Evolutionary conservation across 2,797 vertebrate genomes (phyloP).

Genomic region (Rhynchonycteris naso): DNA sequence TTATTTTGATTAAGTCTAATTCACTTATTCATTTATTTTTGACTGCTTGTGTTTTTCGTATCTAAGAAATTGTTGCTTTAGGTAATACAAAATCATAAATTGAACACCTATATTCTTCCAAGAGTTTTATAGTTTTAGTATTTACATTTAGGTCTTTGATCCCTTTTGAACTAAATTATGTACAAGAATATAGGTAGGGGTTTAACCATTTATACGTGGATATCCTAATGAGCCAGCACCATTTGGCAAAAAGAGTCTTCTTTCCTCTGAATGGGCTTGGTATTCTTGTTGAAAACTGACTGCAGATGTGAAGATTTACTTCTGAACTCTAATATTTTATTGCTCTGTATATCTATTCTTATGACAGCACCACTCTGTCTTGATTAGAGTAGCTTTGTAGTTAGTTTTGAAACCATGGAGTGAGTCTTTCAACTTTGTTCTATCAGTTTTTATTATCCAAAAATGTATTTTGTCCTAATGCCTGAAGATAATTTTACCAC

Average conservation of each 20-base stretch:
- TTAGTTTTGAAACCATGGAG: not conserved
- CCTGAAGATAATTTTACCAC: not conserved
- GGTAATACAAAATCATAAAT: not conserved
- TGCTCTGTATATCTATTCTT: not conserved
- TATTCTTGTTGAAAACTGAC: not conserved
- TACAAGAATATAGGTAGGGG: not conserved
- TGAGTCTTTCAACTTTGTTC: not conserved
- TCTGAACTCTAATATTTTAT: not conserved
- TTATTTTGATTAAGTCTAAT: too few relatives aligned
- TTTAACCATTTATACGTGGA: not conserved
- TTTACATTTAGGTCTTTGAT: slow-evolving; percentile 23
- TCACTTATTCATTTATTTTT: too few relatives aligned
- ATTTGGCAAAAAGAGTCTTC: not conserved
- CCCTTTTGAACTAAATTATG: not conserved
- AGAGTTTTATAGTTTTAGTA: not conserved
- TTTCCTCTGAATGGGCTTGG: not conserved
- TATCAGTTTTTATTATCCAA: not conserved
- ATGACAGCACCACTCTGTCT: not conserved
- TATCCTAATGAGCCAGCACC: not conserved
- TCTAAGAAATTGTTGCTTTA: not conserved
- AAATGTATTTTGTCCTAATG: not conserved
- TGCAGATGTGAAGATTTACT: not conserved
- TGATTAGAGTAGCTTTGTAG: not conserved
- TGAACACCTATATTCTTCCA: not conserved
- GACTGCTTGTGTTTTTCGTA: too few relatives aligned